Base-by-base conservation (phyloP, 2,888 invertebrate genomes). In the Phrixothrix hirtus region DNA sequence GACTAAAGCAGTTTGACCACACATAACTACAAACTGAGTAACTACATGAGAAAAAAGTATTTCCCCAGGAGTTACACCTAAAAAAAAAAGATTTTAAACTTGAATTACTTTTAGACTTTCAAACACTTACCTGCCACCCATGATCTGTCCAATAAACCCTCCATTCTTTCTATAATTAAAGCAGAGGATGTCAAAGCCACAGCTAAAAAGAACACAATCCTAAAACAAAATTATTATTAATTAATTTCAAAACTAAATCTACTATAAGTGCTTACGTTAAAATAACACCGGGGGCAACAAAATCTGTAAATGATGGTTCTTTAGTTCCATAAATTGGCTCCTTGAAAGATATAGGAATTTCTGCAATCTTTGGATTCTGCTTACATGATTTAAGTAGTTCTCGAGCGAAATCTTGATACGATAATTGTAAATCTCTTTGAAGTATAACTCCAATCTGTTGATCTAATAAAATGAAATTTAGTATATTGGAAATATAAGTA, bases 201-300 rank as follows among this genome's bases (percentile, higher is more conserved):
- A 39, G 96, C 95, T 80, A 95, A 82, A 83, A 96, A 95, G 82
- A 95, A 96, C 1, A 95, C 95, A 75, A 95, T 95, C 30, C 95
- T 95, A 78, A 38, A 78, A 74, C 57, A 38, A 52, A 60, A 38
- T n/a, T n/a, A n/a, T n/a, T n/a, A n/a, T n/a, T n/a, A n/a, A n/a
- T n/a, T n/a, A n/a, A n/a, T n/a, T n/a, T n/a, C n/a, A 42, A 21
- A 21, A 21, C 21, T 5, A 21, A 3, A 21, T 21, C 3, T 7
- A 21, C 21, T 21, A 5, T 1, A 7, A 16, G 25, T 38, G 81
- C 87, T 85, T 76, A 93, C 92, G 92, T 93, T 61, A 95, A 78
- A 66, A 95, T 94, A 57, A 96, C 93, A 61, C 95, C 95, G 31
- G 95, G 95, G 9, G 95, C 95, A 54, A 96, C 95, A 76, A 95